phyloP scores from a whole-genome alignment of 2,113 vertebrate species.

The Gobio gobio region DNA sequence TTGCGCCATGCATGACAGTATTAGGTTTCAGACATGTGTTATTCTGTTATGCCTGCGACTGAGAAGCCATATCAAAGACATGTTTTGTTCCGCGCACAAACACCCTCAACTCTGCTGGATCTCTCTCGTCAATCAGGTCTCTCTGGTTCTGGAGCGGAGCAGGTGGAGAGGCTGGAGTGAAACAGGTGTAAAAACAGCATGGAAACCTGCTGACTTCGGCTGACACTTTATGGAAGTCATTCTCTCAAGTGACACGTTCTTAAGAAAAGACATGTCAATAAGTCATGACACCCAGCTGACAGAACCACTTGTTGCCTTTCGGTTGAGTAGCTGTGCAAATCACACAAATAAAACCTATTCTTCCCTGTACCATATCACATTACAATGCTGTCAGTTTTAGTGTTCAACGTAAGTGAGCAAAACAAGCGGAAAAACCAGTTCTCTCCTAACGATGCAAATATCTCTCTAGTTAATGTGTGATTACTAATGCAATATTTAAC shows the following conservation, averaged over 20 bases:
- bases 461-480: constrained; percentile 39
- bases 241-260: background rate
- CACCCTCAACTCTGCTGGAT: constrained; percentile 20
- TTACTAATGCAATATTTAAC: constrained; percentile 32
- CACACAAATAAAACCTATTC: background rate
- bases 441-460: constrained; percentile 12
- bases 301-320: background rate
- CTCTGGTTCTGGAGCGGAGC: constrained; percentile 46
- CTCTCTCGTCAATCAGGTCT: constrained; percentile 49
- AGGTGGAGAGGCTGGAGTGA: constrained; percentile 35
- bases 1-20: background rate
- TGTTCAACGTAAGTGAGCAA: background rate
- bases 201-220: background rate
- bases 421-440: constrained; percentile 26
- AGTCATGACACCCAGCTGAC: background rate
- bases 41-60: background rate
- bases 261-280: constrained; percentile 4
- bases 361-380: background rate
- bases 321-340: constrained; percentile 8
- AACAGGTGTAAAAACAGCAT: constrained; percentile 36
- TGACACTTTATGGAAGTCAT: background rate
- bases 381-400: background rate
- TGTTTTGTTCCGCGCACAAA: background rate
- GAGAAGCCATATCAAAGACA: background rate
- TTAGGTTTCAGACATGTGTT: background rate